Evolutionary conservation across 2,888 invertebrate species (phyloP).

Genomic region (Trachelus stipa): DNA sequence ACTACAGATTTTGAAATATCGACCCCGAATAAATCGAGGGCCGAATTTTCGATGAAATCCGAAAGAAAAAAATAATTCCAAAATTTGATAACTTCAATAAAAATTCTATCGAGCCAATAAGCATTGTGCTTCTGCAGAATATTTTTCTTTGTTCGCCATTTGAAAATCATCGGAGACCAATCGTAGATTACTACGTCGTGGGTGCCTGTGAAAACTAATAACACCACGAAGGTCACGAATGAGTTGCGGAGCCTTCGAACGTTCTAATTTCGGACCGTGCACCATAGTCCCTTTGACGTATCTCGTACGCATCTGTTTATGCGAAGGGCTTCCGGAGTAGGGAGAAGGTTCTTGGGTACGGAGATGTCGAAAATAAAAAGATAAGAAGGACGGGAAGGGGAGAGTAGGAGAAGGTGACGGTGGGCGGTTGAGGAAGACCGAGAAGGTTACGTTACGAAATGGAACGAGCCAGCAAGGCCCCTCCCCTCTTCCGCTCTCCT

Average conservation of each 20-base stretch:
- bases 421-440: conserved; percentile 39
- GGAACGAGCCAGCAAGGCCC: conserved; percentile 47
- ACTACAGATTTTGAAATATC: conserved; percentile 20
- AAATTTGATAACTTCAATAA: too few relatives aligned
- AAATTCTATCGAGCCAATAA: too few relatives aligned
- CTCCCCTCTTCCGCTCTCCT: conserved; percentile 23
- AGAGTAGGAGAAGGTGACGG: conserved; percentile 17
- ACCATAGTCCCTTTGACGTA: conserved; percentile 19
- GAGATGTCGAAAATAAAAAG: not conserved
- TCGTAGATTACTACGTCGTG: not conserved
- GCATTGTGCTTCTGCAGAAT: not conserved
- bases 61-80: too few relatives aligned
- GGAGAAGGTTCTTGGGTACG: conserved; percentile 10
- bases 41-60: too few relatives aligned
- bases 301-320: conserved; percentile 18
- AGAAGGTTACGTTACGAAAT: conserved; percentile 61
- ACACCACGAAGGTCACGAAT: not conserved
- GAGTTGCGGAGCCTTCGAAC: not conserved
- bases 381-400: conserved; percentile 1
- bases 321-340: conserved; percentile 32
- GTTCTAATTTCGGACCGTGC: not conserved
- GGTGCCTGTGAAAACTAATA: not conserved
- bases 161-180: not conserved
- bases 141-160: not conserved
- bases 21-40: too few relatives aligned